A percentile compares a stretch with the other conserved stretches of the same genome.
Evolutionary conservation across 2,113 vertebrate genomes (phyloP).

Genomic region (Motacilla tschutschensis): DNA sequence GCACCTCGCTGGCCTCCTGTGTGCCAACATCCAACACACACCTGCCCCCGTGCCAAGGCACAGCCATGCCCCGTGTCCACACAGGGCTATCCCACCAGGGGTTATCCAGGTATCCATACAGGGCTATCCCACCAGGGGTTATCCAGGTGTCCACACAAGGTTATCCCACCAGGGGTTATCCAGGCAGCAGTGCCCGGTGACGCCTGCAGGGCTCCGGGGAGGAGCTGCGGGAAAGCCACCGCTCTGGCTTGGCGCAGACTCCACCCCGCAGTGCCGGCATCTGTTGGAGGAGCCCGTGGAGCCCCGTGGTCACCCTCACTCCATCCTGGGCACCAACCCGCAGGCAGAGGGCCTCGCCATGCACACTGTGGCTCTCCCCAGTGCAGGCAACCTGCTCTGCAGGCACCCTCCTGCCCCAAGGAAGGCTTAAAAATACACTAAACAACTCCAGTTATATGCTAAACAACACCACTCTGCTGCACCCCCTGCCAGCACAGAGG

Average conservation of each 20-base stretch:
- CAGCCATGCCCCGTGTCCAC: rapidly evolving
- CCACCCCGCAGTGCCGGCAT: neutral
- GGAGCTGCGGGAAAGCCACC: neutral
- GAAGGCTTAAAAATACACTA: neutral
- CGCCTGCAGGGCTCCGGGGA: neutral
- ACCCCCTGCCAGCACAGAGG: rapidly evolving
- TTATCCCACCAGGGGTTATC: neutral
- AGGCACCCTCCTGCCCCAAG: neutral
- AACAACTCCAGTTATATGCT: neutral
- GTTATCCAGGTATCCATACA: too few species aligned
- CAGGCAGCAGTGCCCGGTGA: neutral
- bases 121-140: too few species aligned
- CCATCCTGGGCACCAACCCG: neutral
- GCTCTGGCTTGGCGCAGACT: neutral
- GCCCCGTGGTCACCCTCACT: neutral
- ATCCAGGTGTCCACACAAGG: rapidly evolving
- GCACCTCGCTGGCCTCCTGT: rapidly evolving
- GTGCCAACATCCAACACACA: rapidly evolving
- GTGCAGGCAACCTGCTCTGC: neutral
- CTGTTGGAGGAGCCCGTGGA: neutral
- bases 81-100: neutral
- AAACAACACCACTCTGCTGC: rapidly evolving
- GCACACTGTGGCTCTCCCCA: rapidly evolving
- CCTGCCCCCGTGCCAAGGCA: rapidly evolving
- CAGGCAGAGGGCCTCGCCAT: rapidly evolving